These are phyloP conservation scores for Labia minor DNA, from an alignment of 2,888 invertebrate genomes.

Conservation along the genomic window DNA sequence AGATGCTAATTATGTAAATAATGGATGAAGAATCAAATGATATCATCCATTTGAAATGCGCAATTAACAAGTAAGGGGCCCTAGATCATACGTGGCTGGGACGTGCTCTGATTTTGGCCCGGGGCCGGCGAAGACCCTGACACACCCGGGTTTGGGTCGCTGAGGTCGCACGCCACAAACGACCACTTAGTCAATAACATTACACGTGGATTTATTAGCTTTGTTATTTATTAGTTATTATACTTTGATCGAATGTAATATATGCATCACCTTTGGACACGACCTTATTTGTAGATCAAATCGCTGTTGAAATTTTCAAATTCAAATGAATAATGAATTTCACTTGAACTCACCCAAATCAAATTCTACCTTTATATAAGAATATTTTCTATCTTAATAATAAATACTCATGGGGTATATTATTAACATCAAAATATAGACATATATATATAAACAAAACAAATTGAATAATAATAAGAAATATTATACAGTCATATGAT, in stretches of 20 bases:
- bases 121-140: constrained; percentile 6
- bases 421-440: too few relatives aligned
- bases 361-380: too few relatives aligned
- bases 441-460: too few relatives aligned
- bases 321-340: neutral
- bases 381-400: too few relatives aligned
- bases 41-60: too few relatives aligned
- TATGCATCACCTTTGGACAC: neutral
- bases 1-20: too few relatives aligned
- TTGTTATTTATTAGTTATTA: neutral
- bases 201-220: neutral
- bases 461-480: too few relatives aligned
- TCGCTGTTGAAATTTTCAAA: neutral
- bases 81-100: neutral
- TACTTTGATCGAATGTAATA: neutral
- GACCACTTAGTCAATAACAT: constrained; percentile 1
- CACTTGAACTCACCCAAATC: neutral
- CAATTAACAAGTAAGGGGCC: too few relatives aligned
- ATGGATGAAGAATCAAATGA: too few relatives aligned
- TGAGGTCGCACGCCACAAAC: neutral
- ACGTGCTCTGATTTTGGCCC: constrained; percentile 1
- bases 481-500: neutral
- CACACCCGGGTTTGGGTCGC: neutral
- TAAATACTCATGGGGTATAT: too few relatives aligned
- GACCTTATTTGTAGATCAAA: neutral